Base-by-base conservation (phyloP, 2,113 vertebrate species). In the Entelurus aequoreus region DNA sequence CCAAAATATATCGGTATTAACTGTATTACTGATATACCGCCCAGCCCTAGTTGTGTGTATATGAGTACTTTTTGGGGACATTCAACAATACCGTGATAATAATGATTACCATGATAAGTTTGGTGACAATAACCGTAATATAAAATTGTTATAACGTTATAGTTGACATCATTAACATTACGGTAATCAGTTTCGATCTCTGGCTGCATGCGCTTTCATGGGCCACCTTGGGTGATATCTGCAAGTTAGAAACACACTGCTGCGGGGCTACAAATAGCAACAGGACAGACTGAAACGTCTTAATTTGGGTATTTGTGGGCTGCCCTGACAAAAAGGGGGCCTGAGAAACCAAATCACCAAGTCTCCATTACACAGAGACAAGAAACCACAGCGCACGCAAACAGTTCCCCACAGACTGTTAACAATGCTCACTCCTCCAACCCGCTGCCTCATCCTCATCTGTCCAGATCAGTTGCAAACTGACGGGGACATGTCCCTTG, bases 321-420 rank as follows among this genome's bases (percentile, higher is more conserved):
- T 67, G 76, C 78, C 80, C 62, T 72, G 72, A 85, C 77, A 83
- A 74, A 74, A 70, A 55, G 48, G 80, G 79, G 80, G 69, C 82
- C 81, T 83, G 84, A 80, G 82, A 90, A 86, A 84, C 70, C 72
- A 64, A 86, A 86, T 82, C 75, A 82, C 59, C 63, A 77, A 83
- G 82, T 83, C 83, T 83, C 79, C 60, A 84, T 87, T 89, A 88
- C 79, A 85, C 82, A 81, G 77, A 73, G 76, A 84, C 72, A 54
- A 84, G 75, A 83, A 88, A 88, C 84, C 81, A 65, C 83, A 84
- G 74, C 65, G 80, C 77, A 77, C 66, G 71, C 86, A 86, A 84
- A 88, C 84, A 82, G 80, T 63, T 84, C 83, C 84, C 77, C 78
- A 72, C 78, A 87, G 75, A 85, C 81, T 80, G 80, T 77, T 86